phyloP scores from a whole-genome alignment of 2,888 invertebrate genomes.

The Drosophila gaucha region DNA sequence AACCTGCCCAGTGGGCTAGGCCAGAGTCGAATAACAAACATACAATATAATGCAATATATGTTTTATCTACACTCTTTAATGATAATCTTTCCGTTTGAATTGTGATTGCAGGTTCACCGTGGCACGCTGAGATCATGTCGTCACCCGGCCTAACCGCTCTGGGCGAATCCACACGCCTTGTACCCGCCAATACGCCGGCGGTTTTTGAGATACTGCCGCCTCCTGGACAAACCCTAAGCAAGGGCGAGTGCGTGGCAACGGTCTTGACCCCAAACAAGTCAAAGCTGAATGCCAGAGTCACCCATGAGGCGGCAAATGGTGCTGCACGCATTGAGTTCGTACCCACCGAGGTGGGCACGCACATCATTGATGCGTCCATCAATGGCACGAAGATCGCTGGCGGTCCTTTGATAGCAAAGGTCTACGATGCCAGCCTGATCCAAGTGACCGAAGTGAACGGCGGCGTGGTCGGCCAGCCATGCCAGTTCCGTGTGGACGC shows the following conservation, averaged over 20 bases:
- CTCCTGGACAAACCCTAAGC: constrained; percentile 86
- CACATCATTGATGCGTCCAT: constrained; percentile 96
- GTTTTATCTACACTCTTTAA: background rate
- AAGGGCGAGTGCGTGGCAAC: constrained; percentile 88
- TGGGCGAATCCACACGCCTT: constrained; percentile 94
- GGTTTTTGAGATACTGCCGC: constrained; percentile 90
- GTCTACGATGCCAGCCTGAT: constrained; percentile 97
- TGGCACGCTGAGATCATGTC: constrained; percentile 97
- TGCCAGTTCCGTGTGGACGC: constrained; percentile 99
- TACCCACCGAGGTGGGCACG: constrained; percentile 96
- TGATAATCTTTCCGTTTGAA: constrained; percentile 13
- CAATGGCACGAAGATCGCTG: constrained; percentile 94
- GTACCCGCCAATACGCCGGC: constrained; percentile 96
- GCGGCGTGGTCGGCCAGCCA: constrained; percentile 97
- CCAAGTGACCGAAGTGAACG: constrained; percentile 96
- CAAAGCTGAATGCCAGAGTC: constrained; percentile 92
- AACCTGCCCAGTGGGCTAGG: constrained; percentile 10
- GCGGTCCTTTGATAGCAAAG: constrained; percentile 96
- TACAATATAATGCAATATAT: constrained; percentile 3
- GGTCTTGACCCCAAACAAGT: constrained; percentile 93
- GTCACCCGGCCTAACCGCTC: constrained; percentile 90
- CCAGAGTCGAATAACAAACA: constrained; percentile 6
- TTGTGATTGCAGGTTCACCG: constrained; percentile 91
- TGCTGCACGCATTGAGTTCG: constrained; percentile 95
- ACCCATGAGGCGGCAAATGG: constrained; percentile 92